phyloP scores from a whole-genome alignment of 2,888 invertebrate species.

The Archaeoteleia sp. region DNA sequence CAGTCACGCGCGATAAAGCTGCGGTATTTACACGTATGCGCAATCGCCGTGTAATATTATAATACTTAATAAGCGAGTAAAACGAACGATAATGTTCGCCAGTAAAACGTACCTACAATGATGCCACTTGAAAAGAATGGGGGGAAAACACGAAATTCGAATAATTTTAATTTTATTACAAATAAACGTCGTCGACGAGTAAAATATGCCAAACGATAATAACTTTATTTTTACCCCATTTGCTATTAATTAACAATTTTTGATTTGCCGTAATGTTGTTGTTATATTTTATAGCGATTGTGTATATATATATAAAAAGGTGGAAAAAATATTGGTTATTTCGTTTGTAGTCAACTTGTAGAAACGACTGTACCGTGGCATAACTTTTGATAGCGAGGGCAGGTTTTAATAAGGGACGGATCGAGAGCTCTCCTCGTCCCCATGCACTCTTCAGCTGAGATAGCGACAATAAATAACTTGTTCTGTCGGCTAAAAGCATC shows the following conservation, averaged over 20 bases:
- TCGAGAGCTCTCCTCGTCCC: slow-evolving; percentile 69
- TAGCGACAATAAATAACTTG: slow-evolving; percentile 74
- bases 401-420: slow-evolving; percentile 74
- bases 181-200: slow-evolving; percentile 38
- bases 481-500: slow-evolving; percentile 70
- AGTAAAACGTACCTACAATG: slow-evolving; percentile 27
- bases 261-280: too few species aligned
- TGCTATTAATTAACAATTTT: slow-evolving; percentile 35
- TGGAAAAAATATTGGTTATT: neutral
- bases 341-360: slow-evolving; percentile 48
- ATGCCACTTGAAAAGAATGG: neutral
- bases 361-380: slow-evolving; percentile 66
- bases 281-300: too few species aligned
- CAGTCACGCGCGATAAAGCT: slow-evolving; percentile 49
- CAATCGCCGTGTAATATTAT: slow-evolving; percentile 36
- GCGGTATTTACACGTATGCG: slow-evolving; percentile 30
- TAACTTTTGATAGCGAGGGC: slow-evolving; percentile 70
- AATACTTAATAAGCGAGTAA: slow-evolving; percentile 36
- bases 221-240: slow-evolving; percentile 46
- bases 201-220: slow-evolving; percentile 37
- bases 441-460: slow-evolving; percentile 63
- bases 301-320: too few species aligned
- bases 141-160: slow-evolving; percentile 45
- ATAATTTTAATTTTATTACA: slow-evolving; percentile 45
- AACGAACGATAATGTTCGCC: slow-evolving; percentile 37